These are phyloP conservation scores for Drosophila niveifrons DNA, from an alignment of 2,888 invertebrate genomes.

Conservation along the genomic window DNA sequence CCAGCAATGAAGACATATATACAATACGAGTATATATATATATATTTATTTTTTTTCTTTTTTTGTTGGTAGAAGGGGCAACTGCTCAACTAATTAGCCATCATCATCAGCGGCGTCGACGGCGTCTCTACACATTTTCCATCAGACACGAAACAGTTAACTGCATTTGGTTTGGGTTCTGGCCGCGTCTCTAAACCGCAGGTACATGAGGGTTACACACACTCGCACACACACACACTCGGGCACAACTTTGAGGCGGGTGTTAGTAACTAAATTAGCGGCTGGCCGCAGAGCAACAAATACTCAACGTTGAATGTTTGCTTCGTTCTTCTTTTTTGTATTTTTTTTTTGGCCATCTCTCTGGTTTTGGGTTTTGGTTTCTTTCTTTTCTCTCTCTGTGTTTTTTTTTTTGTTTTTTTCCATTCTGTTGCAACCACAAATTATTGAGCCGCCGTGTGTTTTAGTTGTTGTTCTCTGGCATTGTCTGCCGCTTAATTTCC, in stretches of 20 bases:
- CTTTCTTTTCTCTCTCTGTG: conserved; percentile 5
- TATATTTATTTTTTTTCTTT: conserved; percentile 19
- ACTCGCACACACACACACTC: conserved; percentile 1
- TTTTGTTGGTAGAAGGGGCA: conserved; percentile 4
- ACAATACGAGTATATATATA: neutral
- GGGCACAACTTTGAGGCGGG: conserved; percentile 22
- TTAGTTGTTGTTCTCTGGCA: conserved; percentile 26
- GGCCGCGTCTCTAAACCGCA: conserved; percentile 48
- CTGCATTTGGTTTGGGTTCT: conserved; percentile 40
- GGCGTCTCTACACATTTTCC: conserved; percentile 64
- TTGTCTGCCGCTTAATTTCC: conserved; percentile 67
- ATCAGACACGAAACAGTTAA: conserved; percentile 64
- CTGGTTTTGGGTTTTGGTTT: conserved; percentile 24
- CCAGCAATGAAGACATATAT: conserved; percentile 39
- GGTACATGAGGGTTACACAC: conserved; percentile 50
- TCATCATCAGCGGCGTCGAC: conserved; percentile 72
- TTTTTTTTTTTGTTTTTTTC: neutral
- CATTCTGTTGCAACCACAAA: conserved; percentile 55
- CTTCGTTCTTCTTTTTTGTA: conserved; percentile 5
- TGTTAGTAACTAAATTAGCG: conserved; percentile 78
- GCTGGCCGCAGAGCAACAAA: conserved; percentile 57
- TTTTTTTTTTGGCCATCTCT: conserved; percentile 45
- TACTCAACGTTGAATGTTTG: conserved; percentile 35
- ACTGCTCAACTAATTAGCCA: conserved; percentile 70
- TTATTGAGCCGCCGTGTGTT: conserved; percentile 57